A percentile compares a stretch with the other conserved stretches of the same genome.
These are phyloP conservation scores for Anser cygnoides DNA, from an alignment of 2,113 vertebrate species.

Conservation along the genomic window DNA sequence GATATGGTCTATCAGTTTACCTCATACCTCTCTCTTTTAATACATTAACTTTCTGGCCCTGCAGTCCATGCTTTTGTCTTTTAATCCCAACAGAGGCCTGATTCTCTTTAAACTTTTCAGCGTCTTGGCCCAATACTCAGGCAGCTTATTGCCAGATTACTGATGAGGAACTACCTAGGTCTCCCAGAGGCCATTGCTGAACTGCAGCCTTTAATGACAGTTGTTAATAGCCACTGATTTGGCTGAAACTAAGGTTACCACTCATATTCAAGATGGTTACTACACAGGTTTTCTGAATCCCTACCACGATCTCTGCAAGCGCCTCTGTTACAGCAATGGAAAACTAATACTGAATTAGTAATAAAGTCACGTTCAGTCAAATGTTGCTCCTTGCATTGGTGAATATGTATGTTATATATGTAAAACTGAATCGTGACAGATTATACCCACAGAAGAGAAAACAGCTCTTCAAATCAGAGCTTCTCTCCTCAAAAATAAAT, in stretches of 20 bases:
- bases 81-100: not conserved
- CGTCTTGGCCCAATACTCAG: not conserved
- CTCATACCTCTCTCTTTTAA: not conserved
- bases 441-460: not conserved
- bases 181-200: not conserved
- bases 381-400: not conserved
- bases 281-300: not conserved
- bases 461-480: conserved; percentile 17
- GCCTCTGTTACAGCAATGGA: not conserved
- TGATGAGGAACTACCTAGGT: not conserved
- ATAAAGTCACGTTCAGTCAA: not conserved
- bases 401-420: not conserved
- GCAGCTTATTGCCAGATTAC: not conserved
- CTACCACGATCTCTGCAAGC: not conserved
- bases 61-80: accelerated
- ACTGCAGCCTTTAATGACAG: not conserved
- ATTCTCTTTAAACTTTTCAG: not conserved
- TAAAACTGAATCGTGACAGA: not conserved
- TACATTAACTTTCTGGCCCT: not conserved
- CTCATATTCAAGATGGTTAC: not conserved
- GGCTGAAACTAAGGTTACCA: not conserved
- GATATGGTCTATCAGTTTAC: not conserved
- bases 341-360: not conserved
- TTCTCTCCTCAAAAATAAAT: not conserved
- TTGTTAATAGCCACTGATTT: not conserved